Conservation (phyloP, 2,888 invertebrate genomes). For the Sesia apiformis region DNA sequence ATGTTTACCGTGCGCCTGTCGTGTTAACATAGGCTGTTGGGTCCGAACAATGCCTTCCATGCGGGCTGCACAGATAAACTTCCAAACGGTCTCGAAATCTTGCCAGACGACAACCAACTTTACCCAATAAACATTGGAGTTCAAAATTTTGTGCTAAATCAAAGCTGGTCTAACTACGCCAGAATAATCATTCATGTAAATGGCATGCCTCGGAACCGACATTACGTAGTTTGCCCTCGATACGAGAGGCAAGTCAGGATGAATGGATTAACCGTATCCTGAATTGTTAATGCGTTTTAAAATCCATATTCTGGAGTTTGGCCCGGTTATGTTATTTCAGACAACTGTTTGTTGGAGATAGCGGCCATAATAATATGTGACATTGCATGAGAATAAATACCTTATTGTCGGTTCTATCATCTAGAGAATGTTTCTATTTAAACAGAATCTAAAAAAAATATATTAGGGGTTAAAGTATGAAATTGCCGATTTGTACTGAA, state of each 20-base stretch:
- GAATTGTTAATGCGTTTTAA: conserved; percentile 37
- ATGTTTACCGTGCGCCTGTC: conserved; percentile 21
- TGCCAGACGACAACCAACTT: conserved; percentile 24
- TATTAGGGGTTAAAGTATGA: too few relatives aligned
- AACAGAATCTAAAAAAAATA: too few relatives aligned
- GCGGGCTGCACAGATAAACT: conserved; percentile 49
- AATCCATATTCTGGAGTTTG: conserved; percentile 18
- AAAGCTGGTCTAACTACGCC: conserved; percentile 17
- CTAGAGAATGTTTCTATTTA: too few relatives aligned
- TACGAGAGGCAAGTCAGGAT: conserved; percentile 39
- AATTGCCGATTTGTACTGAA: too few relatives aligned
- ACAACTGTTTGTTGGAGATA: background rate
- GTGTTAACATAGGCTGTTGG: conserved; percentile 46
- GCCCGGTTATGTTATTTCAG: background rate
- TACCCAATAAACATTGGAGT: conserved; percentile 18
- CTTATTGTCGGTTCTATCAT: too few relatives aligned
- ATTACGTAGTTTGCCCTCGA: conserved; percentile 53
- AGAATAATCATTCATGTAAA: conserved; percentile 66
- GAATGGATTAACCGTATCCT: conserved; percentile 45
- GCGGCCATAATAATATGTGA: too few relatives aligned
- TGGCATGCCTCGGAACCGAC: conserved; percentile 50
- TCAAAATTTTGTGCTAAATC: conserved; percentile 19
- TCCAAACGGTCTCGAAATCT: conserved; percentile 23
- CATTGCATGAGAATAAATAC: too few relatives aligned
- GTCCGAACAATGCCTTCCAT: conserved; percentile 45